A percentile compares a stretch with the other conserved stretches of the same genome.
Evolutionary conservation across 1,140 invertebrate genomes (phyloP).

Genomic region (Leptonema lineaticorne): DNA sequence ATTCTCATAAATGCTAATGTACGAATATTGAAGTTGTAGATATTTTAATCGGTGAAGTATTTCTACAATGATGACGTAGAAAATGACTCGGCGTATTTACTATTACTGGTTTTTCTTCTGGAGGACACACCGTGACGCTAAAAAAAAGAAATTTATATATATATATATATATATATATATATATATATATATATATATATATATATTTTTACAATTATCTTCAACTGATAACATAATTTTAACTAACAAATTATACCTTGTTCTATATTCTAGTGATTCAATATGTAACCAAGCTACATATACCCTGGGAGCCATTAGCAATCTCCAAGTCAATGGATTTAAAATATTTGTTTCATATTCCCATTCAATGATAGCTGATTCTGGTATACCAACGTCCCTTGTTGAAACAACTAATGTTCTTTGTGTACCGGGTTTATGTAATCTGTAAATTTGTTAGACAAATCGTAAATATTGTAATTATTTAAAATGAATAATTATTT

Average conservation of each 20-base stretch:
- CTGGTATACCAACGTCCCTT: slow-evolving; percentile 63
- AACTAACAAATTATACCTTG: slow-evolving; percentile 54
- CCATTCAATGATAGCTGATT: slow-evolving; percentile 71
- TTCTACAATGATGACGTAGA: slow-evolving; percentile 55
- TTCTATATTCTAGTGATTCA: slow-evolving; percentile 66
- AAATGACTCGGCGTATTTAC: slow-evolving; percentile 57
- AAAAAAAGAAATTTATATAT: slow-evolving; percentile 44
- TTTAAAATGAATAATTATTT: not conserved
- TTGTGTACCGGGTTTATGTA: slow-evolving; percentile 65
- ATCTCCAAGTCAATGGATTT: slow-evolving; percentile 80
- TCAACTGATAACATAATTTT: slow-evolving; percentile 23
- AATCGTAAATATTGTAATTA: not conserved
- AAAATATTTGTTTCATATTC: slow-evolving; percentile 73
- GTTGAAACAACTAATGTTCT: slow-evolving; percentile 70
- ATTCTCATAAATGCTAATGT: too few species aligned
- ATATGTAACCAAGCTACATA: slow-evolving; percentile 70
- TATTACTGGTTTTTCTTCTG: slow-evolving; percentile 57
- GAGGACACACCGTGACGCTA: slow-evolving; percentile 62
- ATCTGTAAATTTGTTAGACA: slow-evolving; percentile 43
- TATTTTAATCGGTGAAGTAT: slow-evolving; percentile 33
- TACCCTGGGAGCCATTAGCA: slow-evolving; percentile 69
- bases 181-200: not conserved
- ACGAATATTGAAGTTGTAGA: slow-evolving; percentile 23
- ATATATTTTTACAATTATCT: not conserved
- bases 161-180: not conserved